A percentile compares a stretch with the other conserved stretches of the same genome.
These are phyloP conservation scores for Stenodema calcarata DNA, from an alignment of 2,888 invertebrate genomes.

Conservation along the genomic window DNA sequence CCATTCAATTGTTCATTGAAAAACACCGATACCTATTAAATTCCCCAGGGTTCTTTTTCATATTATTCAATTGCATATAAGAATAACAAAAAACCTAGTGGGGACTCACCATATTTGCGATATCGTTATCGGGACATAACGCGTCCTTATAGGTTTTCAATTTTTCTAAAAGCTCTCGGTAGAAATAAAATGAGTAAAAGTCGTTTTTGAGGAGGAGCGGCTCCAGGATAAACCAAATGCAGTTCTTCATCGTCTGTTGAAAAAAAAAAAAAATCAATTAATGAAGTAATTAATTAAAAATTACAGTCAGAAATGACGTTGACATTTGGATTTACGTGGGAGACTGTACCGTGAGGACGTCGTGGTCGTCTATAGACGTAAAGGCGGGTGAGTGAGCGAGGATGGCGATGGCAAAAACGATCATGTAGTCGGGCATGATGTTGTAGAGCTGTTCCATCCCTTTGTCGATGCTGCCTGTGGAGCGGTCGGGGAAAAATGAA, in stretches of 20 bases:
- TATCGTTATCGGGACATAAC: conserved; percentile 80
- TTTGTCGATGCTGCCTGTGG: conserved; percentile 67
- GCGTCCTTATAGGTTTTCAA: conserved; percentile 96
- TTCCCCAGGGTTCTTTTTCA: too few relatives aligned
- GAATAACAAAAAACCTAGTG: too few relatives aligned
- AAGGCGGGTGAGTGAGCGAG: conserved; percentile 90
- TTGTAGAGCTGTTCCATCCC: conserved; percentile 77
- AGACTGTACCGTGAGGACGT: conserved; percentile 18
- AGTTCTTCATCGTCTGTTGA: conserved; percentile 80
- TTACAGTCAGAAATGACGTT: too few relatives aligned
- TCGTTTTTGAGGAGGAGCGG: conserved; percentile 92
- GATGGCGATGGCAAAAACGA: conserved; percentile 95
- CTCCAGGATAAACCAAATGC: conserved; percentile 93
- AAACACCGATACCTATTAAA: too few relatives aligned
- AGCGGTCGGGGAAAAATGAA: conserved; percentile 27
- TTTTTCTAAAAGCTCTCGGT: conserved; percentile 88
- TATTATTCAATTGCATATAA: too few relatives aligned
- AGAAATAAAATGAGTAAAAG: conserved; percentile 93
- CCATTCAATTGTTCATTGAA: too few relatives aligned
- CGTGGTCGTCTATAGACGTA: conserved; percentile 76
- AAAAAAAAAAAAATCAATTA: conserved; percentile 63
- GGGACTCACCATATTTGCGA: conserved; percentile 78
- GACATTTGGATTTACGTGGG: too few relatives aligned
- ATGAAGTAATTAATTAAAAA: too few relatives aligned
- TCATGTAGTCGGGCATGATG: conserved; percentile 95